Evolutionary conservation across 2,113 vertebrate genomes (phyloP).

Genomic region (Percina caprodes): DNA sequence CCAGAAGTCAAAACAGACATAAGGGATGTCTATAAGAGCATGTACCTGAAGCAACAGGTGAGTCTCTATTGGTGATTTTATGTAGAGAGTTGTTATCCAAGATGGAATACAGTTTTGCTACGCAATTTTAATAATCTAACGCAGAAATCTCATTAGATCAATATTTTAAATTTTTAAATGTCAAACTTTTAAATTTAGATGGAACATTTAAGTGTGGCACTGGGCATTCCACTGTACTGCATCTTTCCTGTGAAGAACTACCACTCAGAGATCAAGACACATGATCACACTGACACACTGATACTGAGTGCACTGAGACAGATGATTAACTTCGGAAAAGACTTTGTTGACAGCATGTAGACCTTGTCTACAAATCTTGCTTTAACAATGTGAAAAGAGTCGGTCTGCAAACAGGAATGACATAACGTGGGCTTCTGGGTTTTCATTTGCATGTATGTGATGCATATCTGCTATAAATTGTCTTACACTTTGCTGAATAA

Average conservation of each 20-base stretch:
- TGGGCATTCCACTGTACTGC: conserved; percentile 35
- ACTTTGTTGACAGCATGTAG: conserved; percentile 24
- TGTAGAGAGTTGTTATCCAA: neutral
- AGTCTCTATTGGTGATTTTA: neutral
- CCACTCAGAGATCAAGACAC: neutral
- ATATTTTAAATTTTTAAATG: neutral
- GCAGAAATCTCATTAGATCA: neutral
- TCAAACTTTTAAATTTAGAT: neutral
- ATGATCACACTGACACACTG: neutral
- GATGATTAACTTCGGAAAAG: conserved; percentile 45
- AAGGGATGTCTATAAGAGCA: conserved; percentile 35
- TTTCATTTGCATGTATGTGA: neutral
- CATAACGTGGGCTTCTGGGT: neutral
- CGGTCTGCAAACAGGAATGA: neutral
- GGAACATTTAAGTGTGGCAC: rapidly evolving
- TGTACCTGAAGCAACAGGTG: conserved; percentile 24
- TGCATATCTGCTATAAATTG: neutral
- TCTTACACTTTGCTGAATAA: neutral
- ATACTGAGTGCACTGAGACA: conserved; percentile 39
- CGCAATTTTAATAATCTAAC: neutral
- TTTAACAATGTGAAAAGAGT: neutral
- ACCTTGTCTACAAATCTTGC: neutral
- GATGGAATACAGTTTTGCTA: neutral
- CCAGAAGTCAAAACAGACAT: neutral
- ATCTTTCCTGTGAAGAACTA: conserved; percentile 66